Base-by-base conservation (phyloP, 2,113 vertebrate species). In the Motacilla tschutschensis region DNA sequence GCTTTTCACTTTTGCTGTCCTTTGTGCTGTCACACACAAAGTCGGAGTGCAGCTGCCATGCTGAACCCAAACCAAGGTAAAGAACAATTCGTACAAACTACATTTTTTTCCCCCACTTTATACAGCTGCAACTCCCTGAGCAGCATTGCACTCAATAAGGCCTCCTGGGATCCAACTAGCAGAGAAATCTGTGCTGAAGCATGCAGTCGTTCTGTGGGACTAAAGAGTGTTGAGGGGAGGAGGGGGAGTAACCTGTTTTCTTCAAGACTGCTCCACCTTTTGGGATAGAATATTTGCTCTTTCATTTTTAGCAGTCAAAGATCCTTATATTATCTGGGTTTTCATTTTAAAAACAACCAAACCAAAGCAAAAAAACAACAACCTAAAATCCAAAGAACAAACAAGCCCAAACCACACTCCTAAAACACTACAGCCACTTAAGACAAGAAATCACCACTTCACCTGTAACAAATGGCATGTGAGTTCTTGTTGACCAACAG, bases 151-250 rank as follows among this genome's bases (percentile, higher is more conserved):
- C 96, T 97, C 97, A 95, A 43, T 88, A 93, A 95, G 95, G 97
- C 97, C 98, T 98, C 98, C 76, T 79, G 98, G 98, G 98, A 98
- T 95, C 97, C 97, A 98, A 97, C 98, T 98, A 98, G 98, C 97
- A 96, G 97, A 97, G 97, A 98, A 98, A 98, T 98, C 97, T 92
- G 93, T 96, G 95, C 95, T 94, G 93, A 96, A 94, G 96, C 96
- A 95, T 91, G 90, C 95, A 97, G 93, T 92, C 70, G 15, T 93
- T 94, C 93, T 90, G 73, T 83, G 84, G 89, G 83, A 93, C 95
- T 92, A 91, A 88, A 88, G 51, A 55, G 71, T 69, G 57, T 47
- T 60, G 73, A 38, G 64, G n/a, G 33, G 41, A 53, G 47, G 7
- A 79, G 72, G 77, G 57, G 85, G 48, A 83, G 65, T 90, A 97